Conservation (phyloP, 2,888 invertebrate species). For the Galerucella calmariensis region DNA sequence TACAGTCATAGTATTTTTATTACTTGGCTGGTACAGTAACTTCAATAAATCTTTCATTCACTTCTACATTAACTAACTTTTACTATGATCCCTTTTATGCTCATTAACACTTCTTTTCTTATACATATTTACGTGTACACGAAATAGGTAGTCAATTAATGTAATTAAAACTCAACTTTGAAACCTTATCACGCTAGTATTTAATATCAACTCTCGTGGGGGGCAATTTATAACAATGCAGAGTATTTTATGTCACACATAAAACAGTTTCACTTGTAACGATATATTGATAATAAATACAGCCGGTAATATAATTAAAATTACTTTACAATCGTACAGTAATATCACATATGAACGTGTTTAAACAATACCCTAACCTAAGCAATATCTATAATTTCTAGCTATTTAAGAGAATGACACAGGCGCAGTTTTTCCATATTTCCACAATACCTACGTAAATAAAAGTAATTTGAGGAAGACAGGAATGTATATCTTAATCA, state of each 20-base stretch:
- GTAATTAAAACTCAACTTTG: too few relatives aligned
- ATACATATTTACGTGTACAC: too few relatives aligned
- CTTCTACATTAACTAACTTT: too few relatives aligned
- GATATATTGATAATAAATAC: background rate
- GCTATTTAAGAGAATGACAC: conserved; percentile 12
- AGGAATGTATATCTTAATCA: background rate
- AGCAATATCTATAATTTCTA: background rate
- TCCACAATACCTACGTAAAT: background rate
- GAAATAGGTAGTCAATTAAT: too few relatives aligned
- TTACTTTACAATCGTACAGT: background rate
- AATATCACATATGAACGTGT: background rate
- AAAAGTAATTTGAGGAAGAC: background rate
- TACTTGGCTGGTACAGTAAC: too few relatives aligned
- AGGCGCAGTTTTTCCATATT: conserved; percentile 21
- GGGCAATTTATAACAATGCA: background rate
- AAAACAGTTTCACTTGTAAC: background rate
- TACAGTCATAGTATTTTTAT: too few relatives aligned
- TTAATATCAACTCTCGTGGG: background rate
- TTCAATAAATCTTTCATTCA: too few relatives aligned
- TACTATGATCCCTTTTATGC: too few relatives aligned
- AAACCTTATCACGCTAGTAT: too few relatives aligned
- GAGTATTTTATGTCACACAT: background rate
- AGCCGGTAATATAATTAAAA: background rate
- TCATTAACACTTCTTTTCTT: too few relatives aligned
- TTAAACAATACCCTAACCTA: background rate